Evolutionary conservation across 2,888 invertebrate species (phyloP), one percentile per base, ranked within the genome.

Genomic region (Leptarthrus brevirostris): DNA sequence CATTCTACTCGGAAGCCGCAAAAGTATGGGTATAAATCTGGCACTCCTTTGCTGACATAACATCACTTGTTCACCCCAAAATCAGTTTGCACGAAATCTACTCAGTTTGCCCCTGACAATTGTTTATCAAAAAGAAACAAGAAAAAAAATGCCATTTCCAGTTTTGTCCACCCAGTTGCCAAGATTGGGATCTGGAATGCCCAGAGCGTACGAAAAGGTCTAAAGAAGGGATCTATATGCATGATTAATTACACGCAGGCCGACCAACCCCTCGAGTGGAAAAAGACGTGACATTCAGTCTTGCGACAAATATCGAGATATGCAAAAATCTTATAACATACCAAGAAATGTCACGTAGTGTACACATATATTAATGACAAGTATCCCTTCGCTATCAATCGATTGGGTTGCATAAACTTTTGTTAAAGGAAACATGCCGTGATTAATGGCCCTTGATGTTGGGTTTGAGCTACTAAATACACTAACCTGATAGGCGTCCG

Each of bases 401-500:
- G 30, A 30, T 30, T 30, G 5, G 4, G 30, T 30, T 30, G 30
- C 30, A 30, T 30, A 30, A 30, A 30, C 30, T 30, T 30, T 30
- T 8, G 30, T 30, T 30, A 1, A 1, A 30, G 30, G 30, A 30
- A 30, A 30, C 30, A 30, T 30, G n/a, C n/a, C n/a, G n/a, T n/a
- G 30, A 30, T 30, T 30, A 30, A 30, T 30, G 30, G 30, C 30
- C 30, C 30, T 6, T 30, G 30, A 1, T 30, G 30, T 8, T 30
- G 5, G 8, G 30, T 30, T 30, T 30, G 8, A 4, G 8, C 30
- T 30, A 30, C 8, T 30, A 30, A n/a, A n/a, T n/a, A n/a, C 77
- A 75, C 81, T 82, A 82, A 93, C 94, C 92, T 96, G 91, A 86
- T 97, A 97, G 72, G 96, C 97, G 85, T 97, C 96, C 74, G 95